Base-by-base conservation (phyloP, 2,888 invertebrate species). In the Apocheima hispidaria region DNA sequence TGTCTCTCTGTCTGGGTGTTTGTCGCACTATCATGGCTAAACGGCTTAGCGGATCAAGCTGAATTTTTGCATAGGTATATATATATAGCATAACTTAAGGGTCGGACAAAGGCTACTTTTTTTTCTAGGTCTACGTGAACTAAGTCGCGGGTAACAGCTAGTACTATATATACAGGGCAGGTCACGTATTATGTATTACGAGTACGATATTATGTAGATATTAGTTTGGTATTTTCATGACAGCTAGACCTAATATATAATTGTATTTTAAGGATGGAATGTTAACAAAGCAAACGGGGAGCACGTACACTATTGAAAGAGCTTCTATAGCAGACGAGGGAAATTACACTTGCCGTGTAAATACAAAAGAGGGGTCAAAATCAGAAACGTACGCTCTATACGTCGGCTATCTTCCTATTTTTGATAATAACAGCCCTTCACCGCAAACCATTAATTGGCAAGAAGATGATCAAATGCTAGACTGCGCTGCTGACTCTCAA, bases 281-380 rank as follows among this genome's bases (percentile, higher is more conserved):
- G 4, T 35, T 44, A 7, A 36, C 23, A 7, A 9, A 35, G 16
- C 4, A 35, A 12, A 35, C 14, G 0, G 54, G 36, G 1, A 44
- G 14, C 12, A 26, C 23, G 5, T 65, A 64, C 41, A 43, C 49
- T 12, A 36, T 69, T 7, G 41, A 36, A 20, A 55, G 58, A 35
- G 62, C 61, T 7, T 33, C 18, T 12, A 38, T 23, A 33, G 28
- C 35, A 0, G 43, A 66, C 10, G 69, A 71, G 10, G 66, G 63
- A 0, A 69, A 71, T 40, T 71, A 66, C 40, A 71, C 70, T 2
- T 71, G 70, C 35, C 64, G 67, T 52, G 48, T 58, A 2, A 71
- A 60, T 41, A 66, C 59, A 16, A 41, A 61, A 2, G 54, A 60
- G n/a, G 67, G 66, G 1, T 63, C 70, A 7, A 21, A 23, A 14